phyloP scores from a whole-genome alignment of 2,113 vertebrate species.

The Astur gentilis region DNA sequence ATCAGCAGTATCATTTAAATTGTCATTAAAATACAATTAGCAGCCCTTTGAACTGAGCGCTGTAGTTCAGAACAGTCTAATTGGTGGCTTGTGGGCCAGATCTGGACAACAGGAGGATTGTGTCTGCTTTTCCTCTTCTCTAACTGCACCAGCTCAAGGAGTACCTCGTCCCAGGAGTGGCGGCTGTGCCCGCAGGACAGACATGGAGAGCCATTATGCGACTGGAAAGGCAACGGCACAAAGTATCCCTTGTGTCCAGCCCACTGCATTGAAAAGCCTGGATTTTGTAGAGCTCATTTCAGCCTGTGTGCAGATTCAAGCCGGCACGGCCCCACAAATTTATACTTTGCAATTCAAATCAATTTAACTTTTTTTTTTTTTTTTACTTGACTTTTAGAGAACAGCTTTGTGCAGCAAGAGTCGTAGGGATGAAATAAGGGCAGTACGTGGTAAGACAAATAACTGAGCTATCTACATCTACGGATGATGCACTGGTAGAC shows the following conservation, averaged over 20 bases:
- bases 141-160: not conserved
- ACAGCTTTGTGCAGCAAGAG: not conserved
- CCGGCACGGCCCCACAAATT: not conserved
- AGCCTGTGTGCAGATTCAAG: not conserved
- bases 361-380: not conserved
- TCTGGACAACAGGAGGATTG: not conserved
- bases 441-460: not conserved
- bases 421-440: not conserved
- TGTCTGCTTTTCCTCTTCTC: not conserved
- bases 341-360: not conserved
- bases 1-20: not conserved
- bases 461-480: not conserved
- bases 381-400: not conserved
- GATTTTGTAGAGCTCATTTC: not conserved
- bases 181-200: not conserved
- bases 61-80: not conserved
- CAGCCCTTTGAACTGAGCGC: not conserved
- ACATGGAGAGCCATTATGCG: not conserved
- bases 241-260: slow-evolving; percentile 11
- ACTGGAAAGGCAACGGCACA: not conserved
- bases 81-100: not conserved
- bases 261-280: not conserved
- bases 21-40: slow-evolving; percentile 1
- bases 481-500: fast-evolving
- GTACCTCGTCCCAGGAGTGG: not conserved